These are phyloP conservation scores for Camponotus fellah DNA, from an alignment of 2,888 invertebrate species.

Conservation along the genomic window DNA sequence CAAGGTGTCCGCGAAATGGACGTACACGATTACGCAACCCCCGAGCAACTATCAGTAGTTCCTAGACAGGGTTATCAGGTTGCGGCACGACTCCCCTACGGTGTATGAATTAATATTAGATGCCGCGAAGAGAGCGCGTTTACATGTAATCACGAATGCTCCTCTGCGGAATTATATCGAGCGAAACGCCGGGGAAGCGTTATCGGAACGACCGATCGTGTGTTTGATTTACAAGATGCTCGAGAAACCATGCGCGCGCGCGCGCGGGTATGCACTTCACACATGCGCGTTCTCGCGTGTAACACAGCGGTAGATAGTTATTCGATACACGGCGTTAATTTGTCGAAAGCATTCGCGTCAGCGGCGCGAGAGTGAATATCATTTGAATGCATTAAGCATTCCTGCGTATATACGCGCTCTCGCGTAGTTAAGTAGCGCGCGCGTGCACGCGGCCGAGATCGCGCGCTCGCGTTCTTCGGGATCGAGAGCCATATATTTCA, in stretches of 20 bases:
- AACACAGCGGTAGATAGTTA: slow-evolving; percentile 70
- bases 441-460: slow-evolving; percentile 41
- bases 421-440: slow-evolving; percentile 66
- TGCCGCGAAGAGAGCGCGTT: slow-evolving; percentile 10
- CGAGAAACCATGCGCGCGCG: slow-evolving; percentile 48
- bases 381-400: slow-evolving; percentile 80
- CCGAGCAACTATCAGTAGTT: not conserved
- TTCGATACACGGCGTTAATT: slow-evolving; percentile 80
- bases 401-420: slow-evolving; percentile 68
- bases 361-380: slow-evolving; percentile 79
- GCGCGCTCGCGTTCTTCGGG: slow-evolving; percentile 38
- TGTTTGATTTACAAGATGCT: slow-evolving; percentile 70
- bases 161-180: slow-evolving; percentile 53
- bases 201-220: slow-evolving; percentile 65
- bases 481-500: slow-evolving; percentile 51
- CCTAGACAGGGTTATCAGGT: slow-evolving; percentile 27
- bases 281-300: slow-evolving; percentile 10
- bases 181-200: slow-evolving; percentile 56
- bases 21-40: slow-evolving; percentile 13
- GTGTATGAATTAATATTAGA: slow-evolving; percentile 37
- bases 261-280: not conserved
- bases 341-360: slow-evolving; percentile 80
- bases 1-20: slow-evolving; percentile 24
- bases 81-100: slow-evolving; percentile 5
- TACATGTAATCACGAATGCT: slow-evolving; percentile 47